phyloP scores from a whole-genome alignment of 2,797 vertebrate genomes.

The Anguilla marmorata region DNA sequence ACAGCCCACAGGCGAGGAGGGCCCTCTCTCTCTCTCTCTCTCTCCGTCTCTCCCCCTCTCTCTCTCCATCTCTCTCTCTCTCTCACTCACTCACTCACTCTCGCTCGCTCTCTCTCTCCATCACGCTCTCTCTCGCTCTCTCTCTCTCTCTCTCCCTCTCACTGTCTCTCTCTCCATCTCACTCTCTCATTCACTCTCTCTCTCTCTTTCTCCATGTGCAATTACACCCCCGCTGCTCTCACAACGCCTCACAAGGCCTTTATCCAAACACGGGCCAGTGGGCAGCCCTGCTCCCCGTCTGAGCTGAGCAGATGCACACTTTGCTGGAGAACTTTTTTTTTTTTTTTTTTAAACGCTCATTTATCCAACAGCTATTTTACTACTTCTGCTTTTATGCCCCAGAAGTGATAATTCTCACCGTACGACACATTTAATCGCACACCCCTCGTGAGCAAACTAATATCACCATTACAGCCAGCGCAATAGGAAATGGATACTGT shows the following conservation, averaged over 20 bases:
- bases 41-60: not conserved
- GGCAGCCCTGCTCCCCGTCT: not conserved
- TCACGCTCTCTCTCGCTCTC: no score
- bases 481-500: not conserved
- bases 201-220: not conserved
- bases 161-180: not conserved
- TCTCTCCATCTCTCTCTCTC: not conserved
- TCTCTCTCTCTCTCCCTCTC: not conserved
- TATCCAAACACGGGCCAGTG: not conserved
- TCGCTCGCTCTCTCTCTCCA: not conserved
- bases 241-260: not conserved
- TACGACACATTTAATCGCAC: not conserved
- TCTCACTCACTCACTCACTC: not conserved
- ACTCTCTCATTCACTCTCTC: not conserved
- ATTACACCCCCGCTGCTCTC: not conserved
- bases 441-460: not conserved
- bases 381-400: not conserved
- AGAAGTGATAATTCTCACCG: not conserved
- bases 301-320: not conserved
- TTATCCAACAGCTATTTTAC: not conserved
- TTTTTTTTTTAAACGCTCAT: not conserved
- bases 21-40: not conserved
- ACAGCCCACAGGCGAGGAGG: not conserved
- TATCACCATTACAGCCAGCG: not conserved
- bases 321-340: not conserved